phyloP scores from a whole-genome alignment of 2,888 invertebrate genomes.

The Erynnis tages region DNA sequence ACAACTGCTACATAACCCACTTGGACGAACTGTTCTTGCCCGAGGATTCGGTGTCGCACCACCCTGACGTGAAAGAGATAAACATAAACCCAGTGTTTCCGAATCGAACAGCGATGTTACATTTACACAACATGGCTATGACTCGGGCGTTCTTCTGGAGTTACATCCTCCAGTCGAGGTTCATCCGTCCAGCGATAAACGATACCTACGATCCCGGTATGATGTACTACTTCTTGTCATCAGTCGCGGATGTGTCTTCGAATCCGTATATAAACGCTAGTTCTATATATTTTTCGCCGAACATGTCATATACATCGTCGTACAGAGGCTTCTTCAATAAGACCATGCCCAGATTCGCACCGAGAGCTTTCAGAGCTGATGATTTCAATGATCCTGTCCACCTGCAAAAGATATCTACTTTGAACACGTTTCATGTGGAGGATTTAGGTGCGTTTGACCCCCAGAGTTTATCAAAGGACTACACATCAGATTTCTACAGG shows the following conservation, averaged over 20 bases:
- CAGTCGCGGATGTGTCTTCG: constrained; percentile 96
- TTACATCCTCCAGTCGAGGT: constrained; percentile 94
- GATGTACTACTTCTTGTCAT: constrained; percentile 98
- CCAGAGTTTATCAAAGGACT: constrained; percentile 91
- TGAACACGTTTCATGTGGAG: constrained; percentile 93
- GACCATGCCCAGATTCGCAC: constrained; percentile 96
- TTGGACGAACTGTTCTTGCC: constrained; percentile 91
- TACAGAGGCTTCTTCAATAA: constrained; percentile 98
- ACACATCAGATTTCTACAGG: constrained; percentile 93
- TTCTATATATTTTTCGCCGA: constrained; percentile 96
- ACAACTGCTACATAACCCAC: constrained; percentile 95
- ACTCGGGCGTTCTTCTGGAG: constrained; percentile 98
- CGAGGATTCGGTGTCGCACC: constrained; percentile 92
- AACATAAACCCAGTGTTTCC: constrained; percentile 97
- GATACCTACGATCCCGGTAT: constrained; percentile 98
- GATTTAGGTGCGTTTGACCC: constrained; percentile 93
- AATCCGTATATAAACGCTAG: constrained; percentile 96
- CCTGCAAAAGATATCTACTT: constrained; percentile 94
- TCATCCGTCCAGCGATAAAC: constrained; percentile 93
- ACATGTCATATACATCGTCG: constrained; percentile 96
- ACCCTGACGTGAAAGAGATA: constrained; percentile 95
- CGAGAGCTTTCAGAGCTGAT: constrained; percentile 93
- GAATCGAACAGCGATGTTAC: constrained; percentile 95
- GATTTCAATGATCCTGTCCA: constrained; percentile 98
- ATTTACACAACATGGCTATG: constrained; percentile 98